Conservation (phyloP, 2,797 vertebrate genomes). For the Sorex maritimensis region DNA sequence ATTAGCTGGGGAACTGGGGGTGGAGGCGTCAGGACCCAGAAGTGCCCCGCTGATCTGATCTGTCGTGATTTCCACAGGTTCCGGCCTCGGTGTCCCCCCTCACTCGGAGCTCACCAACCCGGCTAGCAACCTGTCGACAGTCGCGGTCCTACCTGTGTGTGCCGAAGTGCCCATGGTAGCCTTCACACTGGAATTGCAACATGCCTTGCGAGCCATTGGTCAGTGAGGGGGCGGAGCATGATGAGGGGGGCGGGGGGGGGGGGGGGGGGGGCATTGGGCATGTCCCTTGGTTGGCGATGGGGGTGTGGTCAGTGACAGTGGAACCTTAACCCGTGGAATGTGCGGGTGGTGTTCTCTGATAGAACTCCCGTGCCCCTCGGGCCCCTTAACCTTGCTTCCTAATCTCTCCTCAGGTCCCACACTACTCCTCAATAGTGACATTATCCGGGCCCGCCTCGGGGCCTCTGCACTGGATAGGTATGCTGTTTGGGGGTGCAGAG, state of each 20-base stretch:
- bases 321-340: no score
- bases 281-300: no score
- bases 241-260: rapidly evolving
- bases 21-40: neutral
- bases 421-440: constrained; percentile 97
- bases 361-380: no score
- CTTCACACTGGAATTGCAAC: constrained; percentile 97
- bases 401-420: constrained; percentile 93
- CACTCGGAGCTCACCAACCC: constrained; percentile 97
- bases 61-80: constrained; percentile 74
- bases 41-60: neutral
- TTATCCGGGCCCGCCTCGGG: constrained; percentile 96
- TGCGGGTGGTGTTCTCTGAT: no score
- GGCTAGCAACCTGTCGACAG: constrained; percentile 97
- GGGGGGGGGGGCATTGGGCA: no score
- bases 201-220: constrained; percentile 97
- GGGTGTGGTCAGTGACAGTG: no score
- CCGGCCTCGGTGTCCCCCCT: constrained; percentile 92
- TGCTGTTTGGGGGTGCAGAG: constrained; percentile 60
- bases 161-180: constrained; percentile 96
- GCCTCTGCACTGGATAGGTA: constrained; percentile 98
- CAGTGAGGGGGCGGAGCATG: constrained; percentile 25
- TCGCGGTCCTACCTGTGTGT: constrained; percentile 96
- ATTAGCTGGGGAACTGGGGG: neutral
- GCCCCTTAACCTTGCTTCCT: neutral